Conservation (phyloP, 2,113 vertebrate genomes). For the Hypanus sabinus region DNA sequence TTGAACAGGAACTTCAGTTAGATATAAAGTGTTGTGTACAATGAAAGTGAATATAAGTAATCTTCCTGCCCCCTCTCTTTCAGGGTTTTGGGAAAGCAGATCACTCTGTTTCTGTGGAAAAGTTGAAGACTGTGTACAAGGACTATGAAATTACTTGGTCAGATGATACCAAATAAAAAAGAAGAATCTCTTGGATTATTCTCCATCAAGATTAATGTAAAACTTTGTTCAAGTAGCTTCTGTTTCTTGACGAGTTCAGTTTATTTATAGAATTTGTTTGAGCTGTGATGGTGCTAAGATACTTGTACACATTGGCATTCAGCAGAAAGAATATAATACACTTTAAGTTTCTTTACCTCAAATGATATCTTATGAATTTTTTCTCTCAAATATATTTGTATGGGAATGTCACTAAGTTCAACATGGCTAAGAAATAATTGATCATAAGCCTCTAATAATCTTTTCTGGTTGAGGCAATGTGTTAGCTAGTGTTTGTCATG, state of each 20-base stretch:
- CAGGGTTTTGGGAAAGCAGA: constrained; percentile 85
- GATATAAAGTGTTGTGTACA: neutral
- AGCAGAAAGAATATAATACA: neutral
- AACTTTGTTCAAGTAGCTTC: neutral
- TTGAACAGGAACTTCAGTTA: neutral
- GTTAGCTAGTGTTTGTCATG: neutral
- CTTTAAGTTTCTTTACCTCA: neutral
- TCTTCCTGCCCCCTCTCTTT: constrained; percentile 14
- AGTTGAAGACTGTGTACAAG: constrained; percentile 64
- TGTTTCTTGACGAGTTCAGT: neutral
- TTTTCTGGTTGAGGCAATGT: neutral
- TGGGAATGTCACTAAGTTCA: neutral
- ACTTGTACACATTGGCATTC: neutral
- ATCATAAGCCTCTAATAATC: neutral
- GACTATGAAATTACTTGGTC: constrained; percentile 77
- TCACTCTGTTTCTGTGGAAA: constrained; percentile 69
- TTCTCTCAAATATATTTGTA: neutral
- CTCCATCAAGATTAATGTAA: neutral
- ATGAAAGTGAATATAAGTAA: neutral
- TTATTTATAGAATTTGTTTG: neutral
- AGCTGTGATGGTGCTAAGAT: neutral
- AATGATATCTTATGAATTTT: neutral
- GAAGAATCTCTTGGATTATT: too few relatives aligned
- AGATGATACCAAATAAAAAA: constrained; percentile 64
- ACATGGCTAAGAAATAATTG: neutral